These are phyloP conservation scores for Galeopsomyia nigrocyanea DNA, from an alignment of 2,888 invertebrate genomes.

Conservation along the genomic window DNA sequence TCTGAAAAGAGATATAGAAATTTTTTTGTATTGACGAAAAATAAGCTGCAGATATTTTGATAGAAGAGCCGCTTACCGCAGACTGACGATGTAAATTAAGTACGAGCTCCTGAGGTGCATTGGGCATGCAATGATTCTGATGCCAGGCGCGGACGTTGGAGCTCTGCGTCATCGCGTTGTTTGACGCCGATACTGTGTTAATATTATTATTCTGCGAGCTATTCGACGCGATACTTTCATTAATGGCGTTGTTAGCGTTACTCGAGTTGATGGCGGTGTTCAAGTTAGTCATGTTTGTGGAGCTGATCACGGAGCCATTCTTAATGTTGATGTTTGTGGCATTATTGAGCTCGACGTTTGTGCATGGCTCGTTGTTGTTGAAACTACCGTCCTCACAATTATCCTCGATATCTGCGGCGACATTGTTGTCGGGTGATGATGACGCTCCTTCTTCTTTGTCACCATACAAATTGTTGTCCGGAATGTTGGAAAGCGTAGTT, in stretches of 20 bases:
- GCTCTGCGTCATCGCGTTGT: slow-evolving; percentile 16
- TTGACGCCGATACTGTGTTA: slow-evolving; percentile 26
- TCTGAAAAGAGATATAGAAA: slow-evolving; percentile 37
- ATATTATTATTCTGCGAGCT: slow-evolving; percentile 57
- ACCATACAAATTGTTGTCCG: slow-evolving; percentile 21
- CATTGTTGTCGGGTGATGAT: slow-evolving; percentile 34
- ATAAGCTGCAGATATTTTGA: background rate
- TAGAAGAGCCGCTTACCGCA: slow-evolving; percentile 18
- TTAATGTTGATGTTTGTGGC: slow-evolving; percentile 67
- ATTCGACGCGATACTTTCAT: slow-evolving; percentile 66
- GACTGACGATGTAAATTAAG: slow-evolving; percentile 52
- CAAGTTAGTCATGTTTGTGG: slow-evolving; percentile 61
- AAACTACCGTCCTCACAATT: slow-evolving; percentile 34
- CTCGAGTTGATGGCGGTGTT: slow-evolving; percentile 63
- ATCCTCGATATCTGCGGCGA: slow-evolving; percentile 30
- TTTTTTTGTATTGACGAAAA: background rate
- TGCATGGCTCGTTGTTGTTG: slow-evolving; percentile 61
- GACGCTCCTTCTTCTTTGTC: slow-evolving; percentile 23
- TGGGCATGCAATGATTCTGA: slow-evolving; percentile 24
- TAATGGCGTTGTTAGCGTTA: slow-evolving; percentile 66
- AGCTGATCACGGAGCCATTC: slow-evolving; percentile 60
- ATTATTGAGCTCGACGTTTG: slow-evolving; percentile 67
- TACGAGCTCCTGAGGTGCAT: slow-evolving; percentile 52
- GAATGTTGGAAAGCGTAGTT: background rate
- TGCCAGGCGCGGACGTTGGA: slow-evolving; percentile 30